Percentiles rank a stretch among this genome's conserved stretches.
Conservation (phyloP, 2,888 invertebrate genomes). For the Nebria salina region DNA sequence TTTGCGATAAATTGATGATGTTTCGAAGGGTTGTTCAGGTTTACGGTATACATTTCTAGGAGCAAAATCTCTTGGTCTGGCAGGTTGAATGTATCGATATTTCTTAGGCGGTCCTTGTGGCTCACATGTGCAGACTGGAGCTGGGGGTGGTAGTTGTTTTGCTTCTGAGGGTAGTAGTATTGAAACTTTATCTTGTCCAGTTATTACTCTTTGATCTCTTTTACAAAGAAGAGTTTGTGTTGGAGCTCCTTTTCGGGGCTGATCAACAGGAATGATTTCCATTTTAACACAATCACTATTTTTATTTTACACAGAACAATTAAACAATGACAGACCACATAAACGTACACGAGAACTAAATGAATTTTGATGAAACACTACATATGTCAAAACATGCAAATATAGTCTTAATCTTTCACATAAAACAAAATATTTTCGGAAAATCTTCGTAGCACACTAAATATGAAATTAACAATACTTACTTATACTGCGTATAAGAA, state of each 20-base stretch:
- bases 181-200: not conserved
- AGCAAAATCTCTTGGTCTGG: slow-evolving; percentile 68
- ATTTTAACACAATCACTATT: slow-evolving; percentile 19
- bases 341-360: slow-evolving; percentile 7
- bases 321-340: slow-evolving; percentile 9
- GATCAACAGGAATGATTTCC: slow-evolving; percentile 33
- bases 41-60: slow-evolving; percentile 68
- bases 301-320: not conserved
- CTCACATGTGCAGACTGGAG: not conserved
- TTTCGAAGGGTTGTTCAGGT: slow-evolving; percentile 69
- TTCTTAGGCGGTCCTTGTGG: not conserved
- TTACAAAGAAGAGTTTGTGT: not conserved
- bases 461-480: not conserved
- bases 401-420: not conserved
- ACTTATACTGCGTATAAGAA: no score
- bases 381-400: slow-evolving; percentile 6
- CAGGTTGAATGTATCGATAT: slow-evolving; percentile 65
- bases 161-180: slow-evolving; percentile 20
- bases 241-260: not conserved
- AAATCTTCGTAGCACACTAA: not conserved
- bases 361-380: slow-evolving; percentile 20
- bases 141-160: not conserved
- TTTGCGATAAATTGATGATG: slow-evolving; percentile 72
- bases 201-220: not conserved
- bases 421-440: not conserved